phyloP scores from a whole-genome alignment of 2,113 vertebrate species.

The Sturnus vulgaris region DNA sequence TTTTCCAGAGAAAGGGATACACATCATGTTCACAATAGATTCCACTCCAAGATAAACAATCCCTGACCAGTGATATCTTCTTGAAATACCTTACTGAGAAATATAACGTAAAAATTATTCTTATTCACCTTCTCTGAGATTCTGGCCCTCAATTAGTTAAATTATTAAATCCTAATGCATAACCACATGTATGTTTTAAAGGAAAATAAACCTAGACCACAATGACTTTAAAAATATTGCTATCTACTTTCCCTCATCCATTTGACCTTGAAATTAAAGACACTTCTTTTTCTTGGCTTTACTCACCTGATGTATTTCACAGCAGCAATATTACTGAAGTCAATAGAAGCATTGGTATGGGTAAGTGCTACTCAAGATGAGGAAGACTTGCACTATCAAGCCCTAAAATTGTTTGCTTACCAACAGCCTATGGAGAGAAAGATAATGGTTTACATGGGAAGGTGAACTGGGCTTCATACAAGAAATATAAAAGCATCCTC shows the following conservation, averaged over 20 bases:
- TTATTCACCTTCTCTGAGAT: background rate
- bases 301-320: background rate
- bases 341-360: background rate
- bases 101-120: background rate
- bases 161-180: background rate
- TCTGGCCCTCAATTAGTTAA: background rate
- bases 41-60: background rate
- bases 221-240: background rate
- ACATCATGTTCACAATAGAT: background rate
- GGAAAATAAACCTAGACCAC: background rate
- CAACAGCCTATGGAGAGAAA: background rate
- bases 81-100: background rate
- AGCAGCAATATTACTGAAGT: background rate
- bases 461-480: background rate
- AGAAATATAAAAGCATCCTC: background rate
- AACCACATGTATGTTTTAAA: background rate
- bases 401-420: constrained; percentile 31
- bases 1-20: background rate
- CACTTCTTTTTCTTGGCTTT: background rate
- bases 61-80: background rate
- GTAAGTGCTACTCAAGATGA: constrained; percentile 19
- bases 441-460: background rate
- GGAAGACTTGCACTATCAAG: constrained; percentile 20
- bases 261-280: constrained; percentile 43
- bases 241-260: background rate